Conservation (phyloP, 2,797 vertebrate species). For the Mormyrops boulengeri region DNA sequence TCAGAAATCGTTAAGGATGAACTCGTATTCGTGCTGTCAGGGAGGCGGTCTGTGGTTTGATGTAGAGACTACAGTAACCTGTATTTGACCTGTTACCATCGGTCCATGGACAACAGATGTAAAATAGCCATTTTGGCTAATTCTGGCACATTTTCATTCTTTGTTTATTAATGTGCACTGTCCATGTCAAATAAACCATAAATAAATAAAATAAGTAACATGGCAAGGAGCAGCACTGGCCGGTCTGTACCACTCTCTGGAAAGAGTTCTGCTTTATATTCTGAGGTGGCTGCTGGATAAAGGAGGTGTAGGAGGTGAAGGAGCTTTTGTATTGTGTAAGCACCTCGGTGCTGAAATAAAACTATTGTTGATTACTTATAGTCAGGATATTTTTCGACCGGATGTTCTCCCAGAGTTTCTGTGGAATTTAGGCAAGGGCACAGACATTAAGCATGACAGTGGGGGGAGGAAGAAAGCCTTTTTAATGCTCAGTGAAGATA, state of each 20-base stretch:
- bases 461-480: not conserved
- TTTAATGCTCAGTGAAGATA: not conserved
- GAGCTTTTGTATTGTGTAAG: not conserved
- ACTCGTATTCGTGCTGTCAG: not conserved
- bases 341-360: not conserved
- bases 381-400: not conserved
- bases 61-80: not conserved
- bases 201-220: no score
- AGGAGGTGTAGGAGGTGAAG: not conserved
- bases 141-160: no score
- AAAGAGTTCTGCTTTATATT: not conserved
- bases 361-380: not conserved
- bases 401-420: not conserved
- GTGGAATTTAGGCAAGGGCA: not conserved
- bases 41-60: not conserved
- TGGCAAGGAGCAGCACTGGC: not conserved
- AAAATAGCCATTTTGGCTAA: no score
- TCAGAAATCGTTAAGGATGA: not conserved
- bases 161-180: no score
- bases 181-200: no score
- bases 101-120: no score
- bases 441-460: not conserved
- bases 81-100: no score
- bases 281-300: not conserved
- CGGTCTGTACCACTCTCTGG: not conserved